Evolutionary conservation across 1,140 invertebrate species (phyloP).

Genomic region (fruit fly (Drosophila melanogaster)): Release_6_plus_ISO1_MT NT_033777.3:29005501-29006000

Average conservation of each 20-base stretch:
- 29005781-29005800: constrained; percentile 14
- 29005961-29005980: constrained; percentile 21
- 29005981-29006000: constrained; percentile 30
- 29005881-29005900: constrained; percentile 9
- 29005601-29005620: constrained; percentile 65
- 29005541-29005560: constrained; percentile 52
- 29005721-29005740: constrained; percentile 58
- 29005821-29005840: constrained; percentile 79
- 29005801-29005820: constrained; percentile 78
- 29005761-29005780: constrained; percentile 61
- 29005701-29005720: constrained; percentile 71
- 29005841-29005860: constrained; percentile 67
- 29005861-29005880: constrained; percentile 41
- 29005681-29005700: constrained; percentile 58
- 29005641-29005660: constrained; percentile 72
- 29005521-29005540: constrained; percentile 68
- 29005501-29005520: constrained; percentile 11
- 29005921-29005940: constrained; percentile 15
- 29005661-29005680: constrained; percentile 83
- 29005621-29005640: constrained; percentile 38
- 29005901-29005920: neutral
- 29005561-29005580: constrained; percentile 79
- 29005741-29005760: constrained; percentile 66
- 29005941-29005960: constrained; percentile 36
- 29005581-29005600: constrained; percentile 82